Percentiles rank a stretch among this genome's conserved stretches.
Evolutionary conservation across 2,113 vertebrate genomes (phyloP).

Genomic region (Tinamus guttatus): DNA sequence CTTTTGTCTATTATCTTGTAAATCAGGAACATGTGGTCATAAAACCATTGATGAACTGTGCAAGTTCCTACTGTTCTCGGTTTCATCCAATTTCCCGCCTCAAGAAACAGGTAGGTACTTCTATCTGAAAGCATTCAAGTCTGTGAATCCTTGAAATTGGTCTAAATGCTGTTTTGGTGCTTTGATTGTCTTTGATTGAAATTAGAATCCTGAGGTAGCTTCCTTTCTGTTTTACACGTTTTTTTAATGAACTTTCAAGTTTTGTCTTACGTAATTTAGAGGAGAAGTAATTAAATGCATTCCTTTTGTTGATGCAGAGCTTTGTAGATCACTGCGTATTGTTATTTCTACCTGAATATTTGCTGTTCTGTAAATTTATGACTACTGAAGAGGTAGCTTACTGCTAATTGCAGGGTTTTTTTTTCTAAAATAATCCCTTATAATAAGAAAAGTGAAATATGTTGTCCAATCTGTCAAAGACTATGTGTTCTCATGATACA

Average conservation of each 20-base stretch:
- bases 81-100: slow-evolving; percentile 77
- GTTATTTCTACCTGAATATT: background rate
- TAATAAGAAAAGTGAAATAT: background rate
- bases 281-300: background rate
- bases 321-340: background rate
- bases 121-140: background rate
- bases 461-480: background rate
- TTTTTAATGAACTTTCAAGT: background rate
- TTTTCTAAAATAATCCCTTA: background rate
- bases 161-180: background rate
- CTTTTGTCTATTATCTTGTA: slow-evolving; percentile 6
- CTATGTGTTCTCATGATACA: background rate
- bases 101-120: slow-evolving; percentile 73
- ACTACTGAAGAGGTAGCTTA: background rate
- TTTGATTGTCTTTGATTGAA: background rate
- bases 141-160: background rate
- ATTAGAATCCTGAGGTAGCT: background rate
- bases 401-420: background rate
- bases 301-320: background rate
- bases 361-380: background rate
- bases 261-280: background rate
- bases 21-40: slow-evolving; percentile 68
- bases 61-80: slow-evolving; percentile 64
- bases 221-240: background rate
- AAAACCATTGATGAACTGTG: slow-evolving; percentile 27